These are phyloP conservation scores for Cololabis saira DNA, from an alignment of 2,113 vertebrate species.

Conservation along the genomic window DNA sequence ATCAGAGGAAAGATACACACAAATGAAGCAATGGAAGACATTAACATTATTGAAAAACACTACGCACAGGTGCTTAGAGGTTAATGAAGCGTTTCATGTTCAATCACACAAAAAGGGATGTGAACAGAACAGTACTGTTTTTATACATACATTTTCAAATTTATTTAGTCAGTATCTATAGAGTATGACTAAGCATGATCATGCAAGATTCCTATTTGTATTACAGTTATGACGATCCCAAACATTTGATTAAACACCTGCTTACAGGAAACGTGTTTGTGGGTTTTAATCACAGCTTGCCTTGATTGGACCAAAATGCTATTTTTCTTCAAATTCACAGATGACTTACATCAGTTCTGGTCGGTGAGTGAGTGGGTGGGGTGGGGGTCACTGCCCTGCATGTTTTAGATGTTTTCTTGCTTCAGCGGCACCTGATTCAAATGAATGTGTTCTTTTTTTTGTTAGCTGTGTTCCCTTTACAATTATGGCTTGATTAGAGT, in stretches of 20 bases:
- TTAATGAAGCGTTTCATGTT: neutral
- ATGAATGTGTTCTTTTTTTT: no score
- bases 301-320: conserved; percentile 28
- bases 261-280: no score
- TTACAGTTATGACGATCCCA: conserved; percentile 35
- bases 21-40: neutral
- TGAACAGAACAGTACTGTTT: no score
- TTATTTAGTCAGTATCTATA: no score
- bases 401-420: no score
- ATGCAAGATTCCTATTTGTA: neutral
- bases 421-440: no score
- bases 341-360: no score
- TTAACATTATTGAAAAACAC: neutral
- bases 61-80: neutral
- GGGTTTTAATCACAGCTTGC: conserved; percentile 28
- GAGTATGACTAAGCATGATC: neutral
- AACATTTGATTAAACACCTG: conserved; percentile 41
- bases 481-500: conserved; percentile 13
- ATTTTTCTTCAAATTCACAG: conserved; percentile 14
- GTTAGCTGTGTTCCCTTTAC: neutral
- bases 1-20: neutral
- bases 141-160: no score
- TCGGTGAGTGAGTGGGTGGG: no score
- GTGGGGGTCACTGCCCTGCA: no score
- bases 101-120: neutral